phyloP scores from a whole-genome alignment of 2,113 vertebrate genomes.

The Formicarius rufipectus region DNA sequence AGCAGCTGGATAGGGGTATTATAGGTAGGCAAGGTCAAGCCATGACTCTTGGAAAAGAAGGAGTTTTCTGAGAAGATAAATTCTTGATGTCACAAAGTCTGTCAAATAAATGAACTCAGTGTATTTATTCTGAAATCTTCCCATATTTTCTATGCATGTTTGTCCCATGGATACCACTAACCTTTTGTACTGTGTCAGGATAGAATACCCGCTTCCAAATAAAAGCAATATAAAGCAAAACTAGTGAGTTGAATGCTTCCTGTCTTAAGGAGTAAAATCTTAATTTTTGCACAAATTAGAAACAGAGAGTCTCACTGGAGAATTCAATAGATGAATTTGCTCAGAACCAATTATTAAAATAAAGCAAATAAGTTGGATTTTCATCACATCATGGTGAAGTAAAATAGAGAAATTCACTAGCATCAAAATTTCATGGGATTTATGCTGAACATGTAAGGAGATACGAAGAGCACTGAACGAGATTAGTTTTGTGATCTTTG shows the following conservation, averaged over 20 bases:
- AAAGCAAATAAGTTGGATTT: background rate
- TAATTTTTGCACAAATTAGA: background rate
- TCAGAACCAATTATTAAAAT: background rate
- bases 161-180: background rate
- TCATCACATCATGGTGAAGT: background rate
- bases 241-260: fast-evolving
- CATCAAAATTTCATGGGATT: background rate
- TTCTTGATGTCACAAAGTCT: background rate
- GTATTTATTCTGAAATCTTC: background rate
- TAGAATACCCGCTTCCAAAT: background rate
- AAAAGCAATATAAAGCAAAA: background rate
- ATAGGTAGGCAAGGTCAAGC: background rate
- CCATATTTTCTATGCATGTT: background rate
- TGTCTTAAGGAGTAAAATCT: background rate
- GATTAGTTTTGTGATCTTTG: background rate
- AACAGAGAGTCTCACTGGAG: background rate
- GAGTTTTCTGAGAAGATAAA: background rate
- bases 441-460: background rate
- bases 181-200: background rate
- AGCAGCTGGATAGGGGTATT: background rate
- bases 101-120: background rate
- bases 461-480: background rate
- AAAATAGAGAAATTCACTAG: background rate
- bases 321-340: background rate
- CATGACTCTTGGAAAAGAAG: background rate